phyloP scores from a whole-genome alignment of 2,797 vertebrate genomes.

The Aeoliscus strigatus region DNA sequence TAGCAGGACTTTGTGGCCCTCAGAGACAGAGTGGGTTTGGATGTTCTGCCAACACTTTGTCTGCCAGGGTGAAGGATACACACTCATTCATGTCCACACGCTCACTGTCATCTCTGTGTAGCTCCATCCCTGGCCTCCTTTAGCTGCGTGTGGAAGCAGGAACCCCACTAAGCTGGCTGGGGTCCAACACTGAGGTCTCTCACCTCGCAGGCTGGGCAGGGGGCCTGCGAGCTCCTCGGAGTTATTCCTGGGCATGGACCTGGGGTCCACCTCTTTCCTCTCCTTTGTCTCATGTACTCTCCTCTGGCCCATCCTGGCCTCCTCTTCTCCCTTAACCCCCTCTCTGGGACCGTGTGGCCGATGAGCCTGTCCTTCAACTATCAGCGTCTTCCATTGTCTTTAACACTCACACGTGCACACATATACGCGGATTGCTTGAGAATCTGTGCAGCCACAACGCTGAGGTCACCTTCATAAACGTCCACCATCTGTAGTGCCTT shows the following conservation, averaged over 20 bases:
- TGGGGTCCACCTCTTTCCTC: conserved; percentile 46
- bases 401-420: conserved; percentile 38
- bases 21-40: conserved; percentile 57
- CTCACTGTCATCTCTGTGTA: conserved; percentile 54
- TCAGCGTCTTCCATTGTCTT: conserved; percentile 59
- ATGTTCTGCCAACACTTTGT: conserved; percentile 63
- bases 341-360: conserved; percentile 57
- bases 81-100: conserved; percentile 33
- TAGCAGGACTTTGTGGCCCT: conserved; percentile 55
- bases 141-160: conserved; percentile 56
- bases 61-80: conserved; percentile 73
- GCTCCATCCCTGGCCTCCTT: conserved; percentile 46
- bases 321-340: conserved; percentile 53
- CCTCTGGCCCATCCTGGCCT: conserved; percentile 49
- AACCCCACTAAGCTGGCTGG: conserved; percentile 71
- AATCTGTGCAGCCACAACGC: conserved; percentile 26
- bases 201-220: conserved; percentile 67
- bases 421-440: conserved; percentile 20
- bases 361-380: conserved; percentile 72
- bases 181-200: conserved; percentile 74
- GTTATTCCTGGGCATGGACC: conserved; percentile 67
- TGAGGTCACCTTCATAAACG: conserved; percentile 50
- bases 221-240: conserved; percentile 55
- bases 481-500: conserved; percentile 32
- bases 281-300: conserved; percentile 54